phyloP scores from a whole-genome alignment of 2,113 vertebrate species.

The Pyrgilauda ruficollis region DNA sequence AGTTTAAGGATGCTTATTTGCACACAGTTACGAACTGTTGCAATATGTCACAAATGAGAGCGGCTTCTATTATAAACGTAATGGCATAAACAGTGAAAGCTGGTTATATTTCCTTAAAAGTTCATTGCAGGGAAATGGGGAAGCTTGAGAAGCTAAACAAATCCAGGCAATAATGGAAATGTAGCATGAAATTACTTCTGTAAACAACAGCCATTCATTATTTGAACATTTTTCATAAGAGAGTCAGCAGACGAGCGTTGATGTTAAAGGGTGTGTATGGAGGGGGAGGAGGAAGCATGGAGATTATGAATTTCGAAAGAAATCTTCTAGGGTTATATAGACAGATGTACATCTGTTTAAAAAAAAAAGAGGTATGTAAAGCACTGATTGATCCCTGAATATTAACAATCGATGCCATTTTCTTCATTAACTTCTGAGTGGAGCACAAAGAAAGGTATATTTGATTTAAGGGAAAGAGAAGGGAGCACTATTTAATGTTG shows the following conservation, averaged over 20 bases:
- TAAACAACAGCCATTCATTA: constrained; percentile 98
- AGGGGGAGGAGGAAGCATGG: constrained; percentile 48
- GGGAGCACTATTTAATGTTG: constrained; percentile 88
- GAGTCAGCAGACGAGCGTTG: constrained; percentile 72
- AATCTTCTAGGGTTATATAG: constrained; percentile 76
- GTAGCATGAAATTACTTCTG: constrained; percentile 98
- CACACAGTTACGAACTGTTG: constrained; percentile 78
- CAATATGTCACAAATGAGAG: constrained; percentile 79
- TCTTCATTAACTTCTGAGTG: constrained; percentile 90
- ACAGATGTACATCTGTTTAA: constrained; percentile 80
- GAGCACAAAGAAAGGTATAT: constrained; percentile 77
- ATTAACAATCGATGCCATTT: constrained; percentile 88
- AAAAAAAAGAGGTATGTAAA: constrained; percentile 63
- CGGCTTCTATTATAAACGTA: constrained; percentile 74
- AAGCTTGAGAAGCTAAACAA: constrained; percentile 91
- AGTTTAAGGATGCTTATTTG: constrained; percentile 82
- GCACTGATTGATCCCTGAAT: constrained; percentile 90
- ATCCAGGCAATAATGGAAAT: constrained; percentile 99
- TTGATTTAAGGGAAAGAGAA: constrained; percentile 80
- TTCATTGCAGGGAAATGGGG: constrained; percentile 84
- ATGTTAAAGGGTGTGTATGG: constrained; percentile 56
- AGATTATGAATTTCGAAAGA: constrained; percentile 54
- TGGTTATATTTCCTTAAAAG: constrained; percentile 85
- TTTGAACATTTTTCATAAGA: constrained; percentile 89
- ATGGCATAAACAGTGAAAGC: constrained; percentile 70